These are phyloP conservation scores for Leucozona laternaria DNA, from an alignment of 2,888 invertebrate genomes.

Conservation along the genomic window DNA sequence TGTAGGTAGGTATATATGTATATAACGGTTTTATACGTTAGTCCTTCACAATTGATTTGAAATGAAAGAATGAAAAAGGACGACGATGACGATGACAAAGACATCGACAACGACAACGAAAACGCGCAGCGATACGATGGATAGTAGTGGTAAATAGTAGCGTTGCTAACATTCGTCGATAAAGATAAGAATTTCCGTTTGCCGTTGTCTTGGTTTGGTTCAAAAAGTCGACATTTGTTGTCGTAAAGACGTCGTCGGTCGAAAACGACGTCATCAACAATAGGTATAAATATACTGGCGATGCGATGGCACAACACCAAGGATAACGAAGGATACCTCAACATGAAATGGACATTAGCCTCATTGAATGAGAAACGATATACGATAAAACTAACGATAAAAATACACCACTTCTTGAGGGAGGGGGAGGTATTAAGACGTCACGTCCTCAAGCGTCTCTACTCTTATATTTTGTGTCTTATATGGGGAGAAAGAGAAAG, in stretches of 20 bases:
- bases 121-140: slow-evolving; percentile 27
- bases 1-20: not conserved
- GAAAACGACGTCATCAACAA: slow-evolving; percentile 41
- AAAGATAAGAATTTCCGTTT: slow-evolving; percentile 75
- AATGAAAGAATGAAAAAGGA: slow-evolving; percentile 52
- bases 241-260: slow-evolving; percentile 61
- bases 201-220: slow-evolving; percentile 45
- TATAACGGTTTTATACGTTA: slow-evolving; percentile 21
- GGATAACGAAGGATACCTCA: slow-evolving; percentile 68
- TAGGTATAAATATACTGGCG: not conserved
- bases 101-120: slow-evolving; percentile 12
- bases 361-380: slow-evolving; percentile 73
- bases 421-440: slow-evolving; percentile 71
- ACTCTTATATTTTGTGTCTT: not conserved
- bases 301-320: not conserved
- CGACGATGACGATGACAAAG: not conserved
- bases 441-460: slow-evolving; percentile 53
- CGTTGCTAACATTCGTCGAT: slow-evolving; percentile 74
- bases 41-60: slow-evolving; percentile 59
- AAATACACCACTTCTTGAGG: slow-evolving; percentile 73
- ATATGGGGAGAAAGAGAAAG: not conserved
- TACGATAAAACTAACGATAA: slow-evolving; percentile 74
- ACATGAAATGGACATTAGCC: slow-evolving; percentile 76
- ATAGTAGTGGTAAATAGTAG: slow-evolving; percentile 67
- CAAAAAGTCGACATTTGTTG: slow-evolving; percentile 20